These are phyloP conservation scores for Panulirus ornatus DNA, from an alignment of 1,140 invertebrate genomes.

Conservation along the genomic window DNA sequence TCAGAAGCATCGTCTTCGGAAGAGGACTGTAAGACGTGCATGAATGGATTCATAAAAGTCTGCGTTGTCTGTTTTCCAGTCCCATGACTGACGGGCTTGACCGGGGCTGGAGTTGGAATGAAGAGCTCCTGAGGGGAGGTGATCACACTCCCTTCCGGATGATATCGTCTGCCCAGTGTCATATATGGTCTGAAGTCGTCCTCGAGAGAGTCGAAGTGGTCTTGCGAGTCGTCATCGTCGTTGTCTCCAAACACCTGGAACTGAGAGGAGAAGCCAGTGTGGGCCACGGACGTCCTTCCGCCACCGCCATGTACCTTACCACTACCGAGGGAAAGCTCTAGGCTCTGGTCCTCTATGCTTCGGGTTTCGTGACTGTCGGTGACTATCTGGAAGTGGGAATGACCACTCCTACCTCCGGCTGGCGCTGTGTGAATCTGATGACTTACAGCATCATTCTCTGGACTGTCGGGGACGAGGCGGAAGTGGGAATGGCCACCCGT, in stretches of 20 bases:
- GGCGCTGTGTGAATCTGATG: background rate
- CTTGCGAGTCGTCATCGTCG: conserved; percentile 30
- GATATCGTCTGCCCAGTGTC: conserved; percentile 63
- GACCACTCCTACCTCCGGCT: no score
- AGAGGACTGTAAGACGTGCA: conserved; percentile 19
- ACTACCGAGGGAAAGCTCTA: conserved; percentile 9
- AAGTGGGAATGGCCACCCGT: background rate
- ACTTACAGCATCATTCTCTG: background rate
- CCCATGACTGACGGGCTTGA: background rate
- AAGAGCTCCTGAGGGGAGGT: conserved; percentile 31
- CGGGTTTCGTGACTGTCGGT: background rate
- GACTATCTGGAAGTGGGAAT: no score
- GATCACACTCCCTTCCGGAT: conserved; percentile 54
- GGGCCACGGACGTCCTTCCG: background rate
- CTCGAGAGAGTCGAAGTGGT: conserved; percentile 42
- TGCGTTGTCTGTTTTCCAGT: background rate
- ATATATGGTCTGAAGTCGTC: conserved; percentile 30
- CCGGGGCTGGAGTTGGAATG: conserved; percentile 43
- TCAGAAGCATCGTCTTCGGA: background rate
- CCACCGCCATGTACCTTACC: background rate
- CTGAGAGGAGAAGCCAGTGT: conserved; percentile 14
- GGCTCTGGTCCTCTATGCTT: background rate
- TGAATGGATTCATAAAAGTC: conserved; percentile 28
- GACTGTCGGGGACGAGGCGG: background rate
- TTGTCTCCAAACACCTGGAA: conserved; percentile 16